Evolutionary conservation across 2,888 invertebrate genomes (phyloP).

Genomic region (Neoscelio sp.): DNA sequence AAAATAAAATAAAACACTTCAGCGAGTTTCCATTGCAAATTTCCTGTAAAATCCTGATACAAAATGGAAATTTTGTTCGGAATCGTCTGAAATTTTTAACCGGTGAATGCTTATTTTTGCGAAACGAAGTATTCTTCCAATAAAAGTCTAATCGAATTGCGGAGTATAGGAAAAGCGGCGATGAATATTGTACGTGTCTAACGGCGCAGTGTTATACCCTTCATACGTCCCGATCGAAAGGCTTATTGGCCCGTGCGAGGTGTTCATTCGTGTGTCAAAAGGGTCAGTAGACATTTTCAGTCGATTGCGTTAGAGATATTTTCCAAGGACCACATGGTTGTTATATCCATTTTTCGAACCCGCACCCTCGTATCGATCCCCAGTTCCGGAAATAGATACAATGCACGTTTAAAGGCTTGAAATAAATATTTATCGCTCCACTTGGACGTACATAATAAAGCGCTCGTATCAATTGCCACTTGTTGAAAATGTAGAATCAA

Average conservation of each 20-base stretch:
- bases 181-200: neutral
- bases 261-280: slow-evolving; percentile 76
- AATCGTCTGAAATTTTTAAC: no score
- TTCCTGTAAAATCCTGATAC: no score
- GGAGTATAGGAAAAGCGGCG: neutral
- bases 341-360: slow-evolving; percentile 64
- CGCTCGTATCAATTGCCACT: slow-evolving; percentile 51
- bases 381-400: slow-evolving; percentile 68
- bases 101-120: no score
- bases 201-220: slow-evolving; percentile 18
- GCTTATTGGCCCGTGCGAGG: slow-evolving; percentile 73
- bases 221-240: slow-evolving; percentile 64
- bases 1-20: no score
- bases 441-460: slow-evolving; percentile 46
- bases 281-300: slow-evolving; percentile 81
- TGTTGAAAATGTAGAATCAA: slow-evolving; percentile 48
- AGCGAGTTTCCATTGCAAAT: no score
- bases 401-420: slow-evolving; percentile 68
- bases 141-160: no score
- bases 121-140: no score
- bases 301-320: slow-evolving; percentile 78
- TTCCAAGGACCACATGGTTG: slow-evolving; percentile 68
- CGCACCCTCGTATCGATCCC: slow-evolving; percentile 71
- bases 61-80: no score
- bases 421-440: slow-evolving; percentile 61